A percentile compares a stretch with the other conserved stretches of the same genome.
Evolutionary conservation across 2,888 invertebrate species (phyloP).

Genomic region (Dendrolimus houi): DNA sequence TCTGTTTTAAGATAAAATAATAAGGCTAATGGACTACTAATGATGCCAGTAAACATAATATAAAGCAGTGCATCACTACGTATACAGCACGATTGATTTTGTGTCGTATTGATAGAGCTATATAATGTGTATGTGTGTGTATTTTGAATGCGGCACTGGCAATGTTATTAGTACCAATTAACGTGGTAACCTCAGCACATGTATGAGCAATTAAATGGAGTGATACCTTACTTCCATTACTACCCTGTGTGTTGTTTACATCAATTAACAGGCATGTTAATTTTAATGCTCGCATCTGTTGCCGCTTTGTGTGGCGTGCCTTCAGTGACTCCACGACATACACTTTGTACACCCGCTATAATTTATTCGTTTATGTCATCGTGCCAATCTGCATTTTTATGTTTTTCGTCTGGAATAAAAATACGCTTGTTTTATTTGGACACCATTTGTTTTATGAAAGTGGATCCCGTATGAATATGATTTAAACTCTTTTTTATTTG

Average conservation of each 20-base stretch:
- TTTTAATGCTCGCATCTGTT: constrained; percentile 53
- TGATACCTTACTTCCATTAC: constrained; percentile 74
- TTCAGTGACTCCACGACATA: constrained; percentile 26
- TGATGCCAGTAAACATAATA: too few species aligned
- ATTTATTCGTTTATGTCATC: constrained; percentile 16
- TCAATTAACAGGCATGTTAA: constrained; percentile 66
- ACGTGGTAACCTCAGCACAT: constrained; percentile 68
- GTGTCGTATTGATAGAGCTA: constrained; percentile 1
- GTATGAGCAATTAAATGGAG: constrained; percentile 71
- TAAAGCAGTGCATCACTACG: constrained; percentile 1
- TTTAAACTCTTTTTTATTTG: background rate
- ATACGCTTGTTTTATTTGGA: background rate
- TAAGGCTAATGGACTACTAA: too few species aligned
- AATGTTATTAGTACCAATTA: constrained; percentile 71
- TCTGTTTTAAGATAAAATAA: too few species aligned
- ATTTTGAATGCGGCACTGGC: constrained; percentile 48
- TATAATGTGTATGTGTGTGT: constrained; percentile 20
- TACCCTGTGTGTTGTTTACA: constrained; percentile 61
- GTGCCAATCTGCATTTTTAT: constrained; percentile 13
- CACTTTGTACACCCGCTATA: constrained; percentile 20
- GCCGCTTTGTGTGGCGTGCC: constrained; percentile 33
- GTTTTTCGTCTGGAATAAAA: constrained; percentile 1
- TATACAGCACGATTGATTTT: constrained; percentile 7
- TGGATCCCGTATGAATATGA: background rate
- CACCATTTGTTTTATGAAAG: background rate